Evolutionary conservation across 2,888 invertebrate genomes (phyloP), one percentile per base, ranked within the genome.

Genomic region (Ptychoptera contaminata): DNA sequence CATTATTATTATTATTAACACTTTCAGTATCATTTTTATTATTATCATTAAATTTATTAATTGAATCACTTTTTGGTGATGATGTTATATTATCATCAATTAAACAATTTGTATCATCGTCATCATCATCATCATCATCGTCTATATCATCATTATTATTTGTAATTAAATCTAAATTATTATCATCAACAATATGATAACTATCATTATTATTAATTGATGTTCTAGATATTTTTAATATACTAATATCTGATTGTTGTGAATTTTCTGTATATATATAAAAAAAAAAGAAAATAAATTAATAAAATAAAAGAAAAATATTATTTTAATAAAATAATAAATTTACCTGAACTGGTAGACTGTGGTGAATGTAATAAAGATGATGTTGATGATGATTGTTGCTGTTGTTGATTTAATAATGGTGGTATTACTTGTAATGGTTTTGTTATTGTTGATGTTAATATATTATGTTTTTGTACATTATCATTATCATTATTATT

Each of bases 311-410:
- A 23, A 23, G 7, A 23, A 23, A 37, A 37, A 37, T n/a, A 14
- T 11, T 37, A 37, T 11, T 15, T 16, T 14, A 37, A 37, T 14
- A 4, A 30, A 40, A 40, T 10, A 29, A 11, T 39, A 30, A 10
- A 14, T 40, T 31, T 40, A 40, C 40, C 40, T 30, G 40, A 40
- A 31, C 40, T 16, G 12, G n/a, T 12, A 8, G n/a, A 8, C n/a
- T 12, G 10, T n/a, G 8, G 12, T 16, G 2, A 9, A 34, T n/a
- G n/a, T n/a, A n/a, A n/a, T 31, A 31, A 31, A 31, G 10, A 31
- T 31, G 10, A 38, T 16, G n/a, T 12, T 11, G n/a, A 8, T n/a
- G 38, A 16, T 3, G 38, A 38, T 10, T 12, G 16, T 23, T 38
- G 16, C n/a, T 12, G 10, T n/a, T 14, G 12, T 16, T n/a, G 34